Evolutionary conservation across 1,140 invertebrate genomes (phyloP), one percentile per base, ranked within the genome.

Genomic region (Neuroterus valhalla): DNA sequence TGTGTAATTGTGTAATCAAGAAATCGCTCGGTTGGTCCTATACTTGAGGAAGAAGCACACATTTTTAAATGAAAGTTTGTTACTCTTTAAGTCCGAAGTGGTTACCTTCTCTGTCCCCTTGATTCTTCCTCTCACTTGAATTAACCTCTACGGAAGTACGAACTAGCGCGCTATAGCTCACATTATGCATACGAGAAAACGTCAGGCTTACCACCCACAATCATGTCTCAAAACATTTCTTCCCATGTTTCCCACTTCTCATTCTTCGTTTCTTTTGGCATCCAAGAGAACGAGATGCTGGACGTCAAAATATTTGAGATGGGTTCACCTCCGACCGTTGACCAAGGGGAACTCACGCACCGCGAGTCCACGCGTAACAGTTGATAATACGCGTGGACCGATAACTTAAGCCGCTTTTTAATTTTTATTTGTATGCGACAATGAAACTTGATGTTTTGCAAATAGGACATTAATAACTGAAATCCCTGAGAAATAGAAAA

Each of bases 1-100:
- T 81, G 78, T 77, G 71, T 81, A 81, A 81, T 78, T 81, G 78
- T 77, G 71, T 81, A 81, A 81, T 78, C 69, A 81, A 79, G 70
- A 72, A 71, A 75, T 77, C 81, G 45, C 52, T 73, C 80, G 80
- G 80, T 77, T 81, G 80, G 81, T 82, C 81, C 72, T 38, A n/a
- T n/a, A 62, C 70, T 69, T 62, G 55, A 31, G 55, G 14, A 62
- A 62, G 26, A 31, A 62, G 14, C 55, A 31, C 55, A 5, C 31
- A 14, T 62, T 62, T 62, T 26, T 62, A 23, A 62, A 31, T 62
- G n/a, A 62, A 62, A 14, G 0, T 55, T 62, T n/a, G 55, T 62
- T 38, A 23, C 26, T 62, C 23, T 62, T 62, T 62, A 62, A 72
- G 42, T 50, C 23, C 66, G 15, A 26, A 44, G 48, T 43, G 10